A percentile compares a stretch with the other conserved stretches of the same genome.
Conservation (phyloP, 2,888 invertebrate genomes). For the Drosophila maculinotata region DNA sequence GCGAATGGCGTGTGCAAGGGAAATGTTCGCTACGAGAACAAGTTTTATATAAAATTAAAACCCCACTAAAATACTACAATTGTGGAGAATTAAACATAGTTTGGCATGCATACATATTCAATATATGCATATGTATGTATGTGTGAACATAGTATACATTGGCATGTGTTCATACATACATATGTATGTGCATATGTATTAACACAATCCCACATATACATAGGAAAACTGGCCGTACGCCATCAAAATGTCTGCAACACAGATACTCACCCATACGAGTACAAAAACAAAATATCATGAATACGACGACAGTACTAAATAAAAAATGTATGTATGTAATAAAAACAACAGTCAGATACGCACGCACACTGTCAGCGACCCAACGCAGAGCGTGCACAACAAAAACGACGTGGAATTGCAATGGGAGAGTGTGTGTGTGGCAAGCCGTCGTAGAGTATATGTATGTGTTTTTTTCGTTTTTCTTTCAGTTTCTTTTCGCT, state of each 20-base stretch:
- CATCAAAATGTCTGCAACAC: conserved; percentile 68
- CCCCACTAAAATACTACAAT: conserved; percentile 28
- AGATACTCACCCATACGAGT: conserved; percentile 51
- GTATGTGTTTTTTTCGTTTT: conserved; percentile 68
- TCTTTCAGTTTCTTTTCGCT: conserved; percentile 76
- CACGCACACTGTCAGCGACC: conserved; percentile 56
- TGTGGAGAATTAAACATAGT: conserved; percentile 6
- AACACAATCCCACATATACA: conserved; percentile 42
- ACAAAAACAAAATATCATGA: conserved; percentile 40
- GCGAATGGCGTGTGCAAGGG: conserved; percentile 42
- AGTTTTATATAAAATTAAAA: conserved; percentile 40
- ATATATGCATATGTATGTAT: conserved; percentile 1
- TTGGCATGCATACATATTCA: conserved; percentile 2
- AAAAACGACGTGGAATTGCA: conserved; percentile 64
- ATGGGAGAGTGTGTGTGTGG: conserved; percentile 55
- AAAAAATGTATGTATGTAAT: conserved; percentile 46
- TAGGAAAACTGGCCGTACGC: conserved; percentile 79
- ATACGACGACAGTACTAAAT: conserved; percentile 50
- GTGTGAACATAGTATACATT: neutral
- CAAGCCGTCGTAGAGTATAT: conserved; percentile 53
- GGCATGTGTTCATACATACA: conserved; percentile 8
- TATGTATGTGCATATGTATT: conserved; percentile 11
- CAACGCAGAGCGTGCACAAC: conserved; percentile 57
- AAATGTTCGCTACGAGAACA: conserved; percentile 31
- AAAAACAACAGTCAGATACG: conserved; percentile 66